Evolutionary conservation across 2,888 invertebrate species (phyloP).

Genomic region (Malthinus seriepunctatus): DNA sequence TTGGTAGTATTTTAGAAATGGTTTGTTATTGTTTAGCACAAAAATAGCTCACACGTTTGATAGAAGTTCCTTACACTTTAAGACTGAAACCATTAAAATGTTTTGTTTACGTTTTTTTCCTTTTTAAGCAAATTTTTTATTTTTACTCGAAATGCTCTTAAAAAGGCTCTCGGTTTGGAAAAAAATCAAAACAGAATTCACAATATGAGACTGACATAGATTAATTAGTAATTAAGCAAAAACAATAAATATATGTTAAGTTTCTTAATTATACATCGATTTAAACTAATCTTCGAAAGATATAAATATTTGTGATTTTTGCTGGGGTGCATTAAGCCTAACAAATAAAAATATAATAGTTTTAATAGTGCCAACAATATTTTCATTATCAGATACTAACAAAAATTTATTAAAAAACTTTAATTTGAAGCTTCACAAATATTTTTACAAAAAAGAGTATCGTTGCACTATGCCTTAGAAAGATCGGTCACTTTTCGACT

Average conservation of each 20-base stretch:
- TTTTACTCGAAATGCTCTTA: background rate
- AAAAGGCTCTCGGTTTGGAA: no score
- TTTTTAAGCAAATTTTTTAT: background rate
- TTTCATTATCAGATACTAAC: background rate
- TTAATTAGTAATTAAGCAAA: conserved; percentile 9
- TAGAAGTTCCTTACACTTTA: conserved; percentile 51
- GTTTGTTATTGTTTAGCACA: conserved; percentile 40
- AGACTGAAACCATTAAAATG: conserved; percentile 44
- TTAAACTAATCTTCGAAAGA: no score
- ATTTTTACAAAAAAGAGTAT: conserved; percentile 41
- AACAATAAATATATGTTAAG: no score
- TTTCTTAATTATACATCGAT: no score
- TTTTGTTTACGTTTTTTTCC: background rate
- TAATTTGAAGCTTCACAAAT: conserved; percentile 44
- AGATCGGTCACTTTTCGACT: conserved; percentile 20
- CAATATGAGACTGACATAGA: conserved; percentile 40
- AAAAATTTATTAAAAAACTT: conserved; percentile 39
- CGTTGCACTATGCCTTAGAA: conserved; percentile 46
- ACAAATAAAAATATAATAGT: conserved; percentile 6
- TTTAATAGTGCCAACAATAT: conserved; percentile 41
- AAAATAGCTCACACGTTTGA: conserved; percentile 44
- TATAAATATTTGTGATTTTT: conserved; percentile 33
- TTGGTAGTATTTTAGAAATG: conserved; percentile 42
- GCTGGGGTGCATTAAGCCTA: conserved; percentile 51
- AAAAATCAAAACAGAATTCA: no score